Base-by-base conservation (phyloP, 2,888 invertebrate species). In the Lasioglossum leucozonium region DNA sequence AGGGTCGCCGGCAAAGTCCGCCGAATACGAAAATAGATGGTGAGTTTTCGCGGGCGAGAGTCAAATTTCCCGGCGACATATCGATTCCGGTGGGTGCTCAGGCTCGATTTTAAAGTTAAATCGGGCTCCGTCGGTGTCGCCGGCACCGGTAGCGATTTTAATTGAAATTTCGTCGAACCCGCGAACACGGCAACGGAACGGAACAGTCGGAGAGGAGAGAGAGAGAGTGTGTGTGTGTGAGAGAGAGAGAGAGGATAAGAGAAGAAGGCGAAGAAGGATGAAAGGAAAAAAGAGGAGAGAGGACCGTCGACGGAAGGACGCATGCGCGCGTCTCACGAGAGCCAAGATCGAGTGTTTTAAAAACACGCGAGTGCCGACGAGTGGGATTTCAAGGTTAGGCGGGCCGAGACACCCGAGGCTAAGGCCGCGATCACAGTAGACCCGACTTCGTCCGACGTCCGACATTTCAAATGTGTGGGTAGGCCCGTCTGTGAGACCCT, bases 301-400 rank as follows among this genome's bases (percentile, higher is more conserved):
- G 22, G 51, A 51, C 47, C 79, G 75, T 67, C 78, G 77, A 69
- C 71, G 78, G 58, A 76, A 77, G 71, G 79, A 89, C 88, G 85
- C 87, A 85, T 83, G 84, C 86, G 86, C 85, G 84, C 71, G 84
- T 77, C 79, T 72, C 78, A 67, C 79, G 85, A 78, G 85, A 78
- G 34, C 77, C 77, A 69, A 86, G 82, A 82, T 89, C 83, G 82
- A 86, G 84, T 87, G 86, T 90, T 90, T 91, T 90, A 87, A 91
- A 91, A 89, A 89, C 89, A 86, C 88, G 86, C 87, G 77, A 91
- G 90, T 91, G 89, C 90, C 92, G 92, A 91, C 90, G 93, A 91
- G 92, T 87, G 90, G 90, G 90, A 88, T 92, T 92, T 93, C 93
- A 93, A 93, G 93, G 93, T 92, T 93, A 93, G 89, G 83, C 91